Percentiles rank a stretch among this genome's conserved stretches.
Conservation (phyloP, 2,797 vertebrate genomes). For the Pteronotus mesoamericanus region DNA sequence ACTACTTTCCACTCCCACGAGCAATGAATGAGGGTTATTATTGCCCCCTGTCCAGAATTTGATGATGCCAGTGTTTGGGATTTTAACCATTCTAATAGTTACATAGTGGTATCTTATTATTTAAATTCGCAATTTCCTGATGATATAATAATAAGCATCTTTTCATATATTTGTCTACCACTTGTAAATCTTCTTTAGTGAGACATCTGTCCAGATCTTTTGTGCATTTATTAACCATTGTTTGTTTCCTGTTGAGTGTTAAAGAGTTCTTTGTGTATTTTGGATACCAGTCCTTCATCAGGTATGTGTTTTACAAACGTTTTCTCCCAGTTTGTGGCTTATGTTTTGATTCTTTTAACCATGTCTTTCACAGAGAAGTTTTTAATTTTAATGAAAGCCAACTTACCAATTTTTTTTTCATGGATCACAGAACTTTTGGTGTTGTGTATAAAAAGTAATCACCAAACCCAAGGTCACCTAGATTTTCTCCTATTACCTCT, state of each 20-base stretch:
- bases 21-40: background rate
- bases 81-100: background rate
- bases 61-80: background rate
- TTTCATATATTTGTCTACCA: background rate
- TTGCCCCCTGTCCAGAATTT: background rate
- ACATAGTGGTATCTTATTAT: background rate
- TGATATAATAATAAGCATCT: background rate
- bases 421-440: background rate
- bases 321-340: background rate
- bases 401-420: background rate
- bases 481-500: background rate
- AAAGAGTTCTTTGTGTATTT: background rate
- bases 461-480: background rate
- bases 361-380: background rate
- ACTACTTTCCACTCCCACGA: background rate
- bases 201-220: background rate
- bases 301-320: background rate
- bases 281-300: background rate
- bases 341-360: background rate
- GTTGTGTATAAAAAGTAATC: background rate
- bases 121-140: background rate
- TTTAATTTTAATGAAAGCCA: conserved; percentile 14
- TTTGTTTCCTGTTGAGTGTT: background rate
- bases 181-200: background rate
- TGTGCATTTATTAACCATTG: background rate